Evolutionary conservation across 2,113 vertebrate genomes (phyloP).

Genomic region (Mystacornis crossleyi): DNA sequence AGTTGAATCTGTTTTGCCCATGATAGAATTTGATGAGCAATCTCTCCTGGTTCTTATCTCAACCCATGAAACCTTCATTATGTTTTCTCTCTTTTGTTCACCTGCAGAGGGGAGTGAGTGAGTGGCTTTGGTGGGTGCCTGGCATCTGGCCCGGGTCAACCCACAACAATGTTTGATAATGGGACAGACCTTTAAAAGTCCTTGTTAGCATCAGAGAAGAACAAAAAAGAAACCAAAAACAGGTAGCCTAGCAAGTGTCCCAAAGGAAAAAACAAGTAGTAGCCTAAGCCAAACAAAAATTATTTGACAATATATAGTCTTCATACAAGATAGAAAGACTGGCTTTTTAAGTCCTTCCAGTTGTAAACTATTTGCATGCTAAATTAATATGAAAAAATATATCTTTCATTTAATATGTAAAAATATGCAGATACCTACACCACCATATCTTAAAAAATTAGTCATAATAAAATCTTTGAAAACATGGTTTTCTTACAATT

Average conservation of each 20-base stretch:
- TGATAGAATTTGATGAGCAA: background rate
- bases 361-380: background rate
- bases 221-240: rapidly evolving
- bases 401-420: background rate
- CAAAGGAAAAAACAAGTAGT: background rate
- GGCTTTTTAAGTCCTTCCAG: background rate
- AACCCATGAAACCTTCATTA: background rate
- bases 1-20: background rate
- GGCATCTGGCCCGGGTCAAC: background rate
- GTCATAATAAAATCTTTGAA: background rate
- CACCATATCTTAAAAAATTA: background rate
- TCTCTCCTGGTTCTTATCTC: background rate
- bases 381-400: background rate
- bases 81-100: background rate
- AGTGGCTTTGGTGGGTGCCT: background rate
- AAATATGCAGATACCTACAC: background rate
- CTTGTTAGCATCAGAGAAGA: background rate
- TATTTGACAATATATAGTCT: background rate
- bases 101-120: background rate
- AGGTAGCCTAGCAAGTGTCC: background rate
- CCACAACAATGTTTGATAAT: background rate
- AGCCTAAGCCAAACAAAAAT: background rate
- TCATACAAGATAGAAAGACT: background rate
- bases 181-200: background rate
- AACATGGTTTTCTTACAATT: background rate